Conservation (phyloP, 2,797 vertebrate genomes). For the Muscicapa comitata region DNA sequence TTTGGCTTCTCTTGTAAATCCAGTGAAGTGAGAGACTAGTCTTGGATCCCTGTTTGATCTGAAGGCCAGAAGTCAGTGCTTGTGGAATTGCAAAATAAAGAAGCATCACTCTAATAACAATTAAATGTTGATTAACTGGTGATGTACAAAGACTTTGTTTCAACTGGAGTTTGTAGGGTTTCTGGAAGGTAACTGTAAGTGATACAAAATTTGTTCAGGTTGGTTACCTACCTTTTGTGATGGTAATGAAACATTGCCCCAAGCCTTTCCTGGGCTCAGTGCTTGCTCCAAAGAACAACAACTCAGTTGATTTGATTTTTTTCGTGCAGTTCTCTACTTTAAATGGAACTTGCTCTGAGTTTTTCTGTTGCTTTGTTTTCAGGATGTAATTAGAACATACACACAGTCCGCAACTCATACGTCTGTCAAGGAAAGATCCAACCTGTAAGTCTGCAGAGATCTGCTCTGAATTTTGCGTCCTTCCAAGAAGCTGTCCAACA, state of each 20-base stretch:
- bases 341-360: neutral
- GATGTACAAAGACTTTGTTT: neutral
- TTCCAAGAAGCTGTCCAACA: neutral
- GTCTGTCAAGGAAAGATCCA: conserved; percentile 78
- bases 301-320: neutral
- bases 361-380: neutral
- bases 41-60: neutral
- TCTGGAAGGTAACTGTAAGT: neutral
- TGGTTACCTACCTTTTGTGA: neutral
- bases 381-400: conserved; percentile 83
- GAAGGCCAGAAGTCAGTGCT: neutral
- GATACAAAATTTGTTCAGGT: neutral
- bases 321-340: neutral
- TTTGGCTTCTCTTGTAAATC: neutral
- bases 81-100: neutral
- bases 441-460: conserved; percentile 76
- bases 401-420: conserved; percentile 66
- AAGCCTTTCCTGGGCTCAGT: neutral
- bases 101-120: neutral
- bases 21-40: neutral
- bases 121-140: neutral
- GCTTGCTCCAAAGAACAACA: neutral
- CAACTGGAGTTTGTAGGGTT: neutral
- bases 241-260: neutral
- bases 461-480: neutral